These are phyloP conservation scores for Sphaerophoria rueppellii DNA, from an alignment of 2,888 invertebrate genomes.

Conservation along the genomic window DNA sequence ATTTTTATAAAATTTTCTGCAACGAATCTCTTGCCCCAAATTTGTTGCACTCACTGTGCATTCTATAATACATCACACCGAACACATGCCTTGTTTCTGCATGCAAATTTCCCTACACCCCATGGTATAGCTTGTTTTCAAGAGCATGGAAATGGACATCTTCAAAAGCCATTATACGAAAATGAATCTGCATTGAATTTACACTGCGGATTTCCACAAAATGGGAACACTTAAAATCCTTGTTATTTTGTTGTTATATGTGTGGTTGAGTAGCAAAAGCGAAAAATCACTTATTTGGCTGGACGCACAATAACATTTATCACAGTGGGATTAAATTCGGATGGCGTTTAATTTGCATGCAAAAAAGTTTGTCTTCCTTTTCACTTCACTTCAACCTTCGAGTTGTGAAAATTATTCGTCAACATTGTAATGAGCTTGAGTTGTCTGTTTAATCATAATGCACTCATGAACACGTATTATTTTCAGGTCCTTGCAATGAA, in stretches of 20 bases:
- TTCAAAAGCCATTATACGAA: slow-evolving; percentile 49
- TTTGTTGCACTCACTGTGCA: too few species aligned
- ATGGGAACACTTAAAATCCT: slow-evolving; percentile 31
- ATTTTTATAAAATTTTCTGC: too few species aligned
- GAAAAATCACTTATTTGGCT: slow-evolving; percentile 38
- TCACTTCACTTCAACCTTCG: too few species aligned
- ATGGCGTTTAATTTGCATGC: neutral
- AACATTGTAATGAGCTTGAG: too few species aligned
- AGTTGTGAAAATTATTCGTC: neutral
- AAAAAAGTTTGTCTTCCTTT: too few species aligned
- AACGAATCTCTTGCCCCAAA: too few species aligned
- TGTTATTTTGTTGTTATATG: neutral
- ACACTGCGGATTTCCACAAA: slow-evolving; percentile 46
- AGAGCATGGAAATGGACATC: slow-evolving; percentile 31
- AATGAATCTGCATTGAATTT: slow-evolving; percentile 66
- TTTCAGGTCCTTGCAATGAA: too few species aligned
- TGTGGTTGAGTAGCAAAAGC: neutral
- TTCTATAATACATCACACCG: too few species aligned
- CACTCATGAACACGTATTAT: too few species aligned
- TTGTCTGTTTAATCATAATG: too few species aligned
- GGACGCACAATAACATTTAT: slow-evolving; percentile 49
- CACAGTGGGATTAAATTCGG: slow-evolving; percentile 27
- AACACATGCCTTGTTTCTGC: too few species aligned
- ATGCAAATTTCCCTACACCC: slow-evolving; percentile 28
- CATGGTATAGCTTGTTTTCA: neutral